Base-by-base conservation (phyloP, 2,113 vertebrate genomes). In the Mobula birostris region DNA sequence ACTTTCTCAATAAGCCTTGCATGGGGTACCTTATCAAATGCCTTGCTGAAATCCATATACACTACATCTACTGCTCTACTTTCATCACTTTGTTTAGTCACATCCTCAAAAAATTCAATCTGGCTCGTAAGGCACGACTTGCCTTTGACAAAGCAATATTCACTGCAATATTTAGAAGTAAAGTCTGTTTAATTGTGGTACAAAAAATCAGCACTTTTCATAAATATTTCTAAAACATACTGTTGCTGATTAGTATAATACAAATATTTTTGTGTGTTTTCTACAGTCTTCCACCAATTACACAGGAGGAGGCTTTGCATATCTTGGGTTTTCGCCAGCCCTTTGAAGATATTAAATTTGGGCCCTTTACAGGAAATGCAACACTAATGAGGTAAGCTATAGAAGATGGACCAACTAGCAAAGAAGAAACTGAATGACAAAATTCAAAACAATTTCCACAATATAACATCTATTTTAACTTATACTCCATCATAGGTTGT, bases 311-410 rank as follows among this genome's bases (percentile, higher is more conserved):
- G 95, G 99, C 98, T 93, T 97, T 99, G 95, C 98, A 98, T 95
- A 98, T 99, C 95, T 95, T 99, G 95, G 99, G 99, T 40, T 99
- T 99, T 95, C 99, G 98, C 94, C 98, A 98, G 0, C 99, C 99
- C 0, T 99, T 99, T 96, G 99, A 99, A 95, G 99, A 99, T 91
- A 99, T 99, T 96, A 98, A 98, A 94, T 99, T 99, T 95, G 99
- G 99, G 72, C 99, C 99, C 2, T 99, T 99, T 96, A 99, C 99
- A n/a, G 99, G 99, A 95, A 99, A 99, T 91, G 98, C 99, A 27
- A 99, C 99, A 74, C 96, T 99, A 90, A 99, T 99, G 99, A 97
- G 99, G 99, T 99, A 97, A 7, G 56, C 5, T 17, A 78, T 40
- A 32, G n/a, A 40, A 66, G 56, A 63, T 79, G 1, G 56, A 74